Base-by-base conservation (phyloP, 35 echinoderm and acorn worm genomes). In the Nesometra sesokonis region DNA sequence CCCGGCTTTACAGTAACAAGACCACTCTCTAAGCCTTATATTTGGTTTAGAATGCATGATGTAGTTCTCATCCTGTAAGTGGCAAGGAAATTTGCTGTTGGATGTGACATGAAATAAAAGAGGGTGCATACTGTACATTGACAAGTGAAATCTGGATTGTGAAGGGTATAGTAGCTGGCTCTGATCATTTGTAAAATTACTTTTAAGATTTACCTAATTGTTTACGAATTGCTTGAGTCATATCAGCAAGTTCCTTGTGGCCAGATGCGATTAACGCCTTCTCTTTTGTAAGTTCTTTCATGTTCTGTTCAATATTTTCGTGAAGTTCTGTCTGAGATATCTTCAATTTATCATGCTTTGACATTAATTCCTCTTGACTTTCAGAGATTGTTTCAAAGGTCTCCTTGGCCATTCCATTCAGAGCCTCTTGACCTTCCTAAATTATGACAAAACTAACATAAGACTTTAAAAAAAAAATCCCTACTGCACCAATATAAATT, bases 181-280 rank as follows among this genome's bases (percentile, higher is more conserved):
- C n/a, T n/a, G n/a, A 43, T 43, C 38, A 43, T 7, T 7, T 43
- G 4, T 43, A n/a, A n/a, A n/a, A n/a, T n/a, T 30, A 29, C 15
- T 43, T 43, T 15, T 43, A 43, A 7, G 38, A 35, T 37, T 81
- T 88, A 97, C 95, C 95, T 77, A 97, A 80, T 85, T 93, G 92
- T 37, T 84, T 78, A 32, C 80, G 85, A 34, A 97, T 89, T 67
- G 89, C 84, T 17, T 87, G 38, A 31, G 91, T 90, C 91, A 91
- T 97, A 29, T 33, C 47, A 37, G 91, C 95, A 52, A 93, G 34
- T 85, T 97, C 95, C 78, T 89, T 88, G 67, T 97, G 95, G 17
- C 95, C 95, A 17, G 95, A 91, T n/a, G 95, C 91, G 33, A 97
- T 93, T 29, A 97, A 57, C 2, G 95, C 89, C 77, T 97, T 97